These are phyloP conservation scores for Emesis russula DNA, from an alignment of 2,888 invertebrate species.

Conservation along the genomic window DNA sequence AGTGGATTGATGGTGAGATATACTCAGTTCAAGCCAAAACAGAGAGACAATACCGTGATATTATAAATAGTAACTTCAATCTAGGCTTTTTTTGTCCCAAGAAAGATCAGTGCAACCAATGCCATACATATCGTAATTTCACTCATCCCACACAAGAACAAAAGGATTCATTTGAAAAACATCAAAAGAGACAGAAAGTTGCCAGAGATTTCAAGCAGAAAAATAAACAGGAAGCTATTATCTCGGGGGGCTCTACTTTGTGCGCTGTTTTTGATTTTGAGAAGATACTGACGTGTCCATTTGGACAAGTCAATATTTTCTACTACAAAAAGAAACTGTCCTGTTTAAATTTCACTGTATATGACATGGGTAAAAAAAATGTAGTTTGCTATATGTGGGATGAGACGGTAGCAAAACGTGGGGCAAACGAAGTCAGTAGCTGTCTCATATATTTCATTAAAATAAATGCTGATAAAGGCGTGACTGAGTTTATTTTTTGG, in stretches of 20 bases:
- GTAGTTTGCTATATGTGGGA: conserved; percentile 85
- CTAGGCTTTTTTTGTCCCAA: not conserved
- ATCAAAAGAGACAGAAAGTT: not conserved
- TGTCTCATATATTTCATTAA: conserved; percentile 71
- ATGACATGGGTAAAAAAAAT: conserved; percentile 42
- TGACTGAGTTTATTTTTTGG: conserved; percentile 24
- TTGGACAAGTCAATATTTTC: not conserved
- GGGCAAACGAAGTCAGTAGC: conserved; percentile 84
- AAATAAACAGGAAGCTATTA: not conserved
- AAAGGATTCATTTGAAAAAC: not conserved
- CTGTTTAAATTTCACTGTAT: not conserved
- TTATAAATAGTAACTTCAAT: not conserved
- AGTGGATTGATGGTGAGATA: not conserved
- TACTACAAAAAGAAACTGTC: not conserved
- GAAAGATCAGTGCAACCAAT: not conserved
- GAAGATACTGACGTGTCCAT: not conserved
- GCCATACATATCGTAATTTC: not conserved
- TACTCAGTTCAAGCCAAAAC: not conserved
- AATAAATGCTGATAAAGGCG: conserved; percentile 40
- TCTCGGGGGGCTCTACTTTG: not conserved
- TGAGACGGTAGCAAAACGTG: conserved; percentile 81
- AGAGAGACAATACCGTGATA: not conserved
- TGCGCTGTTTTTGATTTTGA: not conserved
- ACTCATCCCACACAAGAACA: not conserved
- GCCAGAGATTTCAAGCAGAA: not conserved